A percentile compares a stretch with the other conserved stretches of the same genome.
Conservation (phyloP, 2,113 vertebrate species). For the Pangasianodon hypophthalmus region DNA sequence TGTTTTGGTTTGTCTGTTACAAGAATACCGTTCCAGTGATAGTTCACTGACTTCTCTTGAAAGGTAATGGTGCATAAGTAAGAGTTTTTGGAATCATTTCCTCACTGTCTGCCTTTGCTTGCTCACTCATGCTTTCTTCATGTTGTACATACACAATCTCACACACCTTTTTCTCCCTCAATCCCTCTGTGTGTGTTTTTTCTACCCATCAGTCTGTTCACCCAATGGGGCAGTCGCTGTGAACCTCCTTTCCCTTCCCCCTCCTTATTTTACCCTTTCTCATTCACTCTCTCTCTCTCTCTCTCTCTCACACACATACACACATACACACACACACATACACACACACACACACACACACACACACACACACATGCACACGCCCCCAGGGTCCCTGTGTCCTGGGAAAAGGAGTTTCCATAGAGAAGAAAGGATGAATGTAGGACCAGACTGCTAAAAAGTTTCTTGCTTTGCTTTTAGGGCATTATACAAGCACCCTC, state of each 20-base stretch:
- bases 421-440: slow-evolving; percentile 64
- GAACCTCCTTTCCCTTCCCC: slow-evolving; percentile 18
- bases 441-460: slow-evolving; percentile 64
- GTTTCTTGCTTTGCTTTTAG: slow-evolving; percentile 60
- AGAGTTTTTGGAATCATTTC: neutral
- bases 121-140: neutral
- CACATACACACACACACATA: slow-evolving; percentile 56
- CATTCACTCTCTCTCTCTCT: slow-evolving; percentile 5
- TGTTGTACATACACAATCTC: neutral
- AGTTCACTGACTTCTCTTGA: slow-evolving; percentile 46
- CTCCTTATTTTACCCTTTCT: neutral
- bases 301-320: slow-evolving; percentile 46
- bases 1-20: slow-evolving; percentile 20
- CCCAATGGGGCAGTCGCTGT: slow-evolving; percentile 33
- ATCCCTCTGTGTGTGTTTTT: slow-evolving; percentile 53
- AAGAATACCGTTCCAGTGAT: slow-evolving; percentile 53
- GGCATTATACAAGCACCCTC: slow-evolving; percentile 45
- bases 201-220: neutral
- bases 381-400: slow-evolving; percentile 49
- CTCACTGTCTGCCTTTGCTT: neutral
- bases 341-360: slow-evolving; percentile 55
- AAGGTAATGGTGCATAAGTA: slow-evolving; percentile 52
- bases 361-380: slow-evolving; percentile 50
- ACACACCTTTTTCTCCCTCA: slow-evolving; percentile 39
- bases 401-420: slow-evolving; percentile 73